Evolutionary conservation across 2,888 invertebrate genomes (phyloP).

Genomic region (Aplocera efformata): DNA sequence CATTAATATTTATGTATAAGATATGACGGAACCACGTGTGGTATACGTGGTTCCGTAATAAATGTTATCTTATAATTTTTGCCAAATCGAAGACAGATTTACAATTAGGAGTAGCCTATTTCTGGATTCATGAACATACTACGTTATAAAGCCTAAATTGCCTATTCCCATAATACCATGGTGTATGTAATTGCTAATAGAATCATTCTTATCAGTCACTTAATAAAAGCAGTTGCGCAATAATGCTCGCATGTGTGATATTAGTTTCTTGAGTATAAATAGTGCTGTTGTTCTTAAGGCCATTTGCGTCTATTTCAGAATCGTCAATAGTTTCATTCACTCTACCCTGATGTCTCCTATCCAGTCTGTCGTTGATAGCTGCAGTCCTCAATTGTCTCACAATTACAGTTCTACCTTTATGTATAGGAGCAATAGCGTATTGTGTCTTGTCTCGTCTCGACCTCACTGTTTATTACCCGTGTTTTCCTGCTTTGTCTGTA

Average conservation of each 20-base stretch:
- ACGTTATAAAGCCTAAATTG: too few species aligned
- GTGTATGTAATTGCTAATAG: too few species aligned
- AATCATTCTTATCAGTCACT: constrained; percentile 6
- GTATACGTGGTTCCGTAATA: too few species aligned
- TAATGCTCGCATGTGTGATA: neutral
- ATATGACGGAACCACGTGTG: too few species aligned
- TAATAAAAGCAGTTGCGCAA: constrained; percentile 6
- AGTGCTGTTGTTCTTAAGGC: constrained; percentile 11
- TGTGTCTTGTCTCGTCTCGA: constrained; percentile 35
- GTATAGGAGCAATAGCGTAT: constrained; percentile 37
- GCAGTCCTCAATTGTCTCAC: constrained; percentile 38
- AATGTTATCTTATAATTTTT: too few species aligned
- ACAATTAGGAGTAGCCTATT: too few species aligned
- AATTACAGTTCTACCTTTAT: constrained; percentile 27
- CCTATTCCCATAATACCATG: too few species aligned
- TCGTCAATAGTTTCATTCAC: constrained; percentile 44
- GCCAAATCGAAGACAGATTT: too few species aligned
- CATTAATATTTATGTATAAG: too few species aligned
- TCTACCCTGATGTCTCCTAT: constrained; percentile 43
- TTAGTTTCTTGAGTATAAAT: neutral
- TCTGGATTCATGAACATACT: too few species aligned
- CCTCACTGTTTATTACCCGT: constrained; percentile 40
- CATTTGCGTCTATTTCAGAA: constrained; percentile 20
- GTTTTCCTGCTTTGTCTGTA: constrained; percentile 39
- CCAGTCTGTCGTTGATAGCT: constrained; percentile 49